Base-by-base conservation (phyloP, 2,797 vertebrate genomes). In the Harpagifer antarcticus region DNA sequence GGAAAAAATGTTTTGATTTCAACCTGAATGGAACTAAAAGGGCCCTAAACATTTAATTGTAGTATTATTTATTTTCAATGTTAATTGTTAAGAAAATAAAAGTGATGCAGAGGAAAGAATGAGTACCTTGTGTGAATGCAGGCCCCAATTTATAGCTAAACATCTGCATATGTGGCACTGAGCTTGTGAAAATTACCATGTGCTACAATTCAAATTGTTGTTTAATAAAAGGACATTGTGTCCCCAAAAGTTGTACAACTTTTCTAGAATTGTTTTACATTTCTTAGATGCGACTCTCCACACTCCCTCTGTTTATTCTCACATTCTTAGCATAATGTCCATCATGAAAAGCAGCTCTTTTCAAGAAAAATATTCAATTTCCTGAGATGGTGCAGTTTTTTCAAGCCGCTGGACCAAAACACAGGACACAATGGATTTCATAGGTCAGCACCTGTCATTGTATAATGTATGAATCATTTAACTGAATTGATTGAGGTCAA, bases 161-260 rank as follows among this genome's bases (percentile, higher is more conserved):
- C 17, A 19, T 45, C n/a, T 67, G 44, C 3, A 7, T 61, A 17
- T 44, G 50, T 43, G 43, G 43, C 56, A 40, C 27, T 16, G 27
- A 66, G 27, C 3, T 33, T 64, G 31, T 6, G 8, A 23, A 33
- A 56, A 20, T 54, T 19, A 40, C 11, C 20, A 6, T 10, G 23
- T 63, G 50, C 20, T 2, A 0, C 33, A 66, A 31, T 43, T 49
- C 2, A 60, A 59, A 59, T 16, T 47, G n/a, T n/a, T 37, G 37
- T 10, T 53, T 54, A 20, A 47, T 71, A 17, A 55, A 15, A 42
- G n/a, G 37, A 52, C n/a, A 19, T 17, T 50, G 58, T 62, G 23
- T 19, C 57, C 33, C 8, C 9, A 40, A 64, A 58, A 52, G 40
- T 23, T 1, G 45, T 9, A 43, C 48, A 60, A 33, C 14, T 48